Evolutionary conservation across 1,140 invertebrate species (phyloP).

Genomic region (Tetramorium simillimum): DNA sequence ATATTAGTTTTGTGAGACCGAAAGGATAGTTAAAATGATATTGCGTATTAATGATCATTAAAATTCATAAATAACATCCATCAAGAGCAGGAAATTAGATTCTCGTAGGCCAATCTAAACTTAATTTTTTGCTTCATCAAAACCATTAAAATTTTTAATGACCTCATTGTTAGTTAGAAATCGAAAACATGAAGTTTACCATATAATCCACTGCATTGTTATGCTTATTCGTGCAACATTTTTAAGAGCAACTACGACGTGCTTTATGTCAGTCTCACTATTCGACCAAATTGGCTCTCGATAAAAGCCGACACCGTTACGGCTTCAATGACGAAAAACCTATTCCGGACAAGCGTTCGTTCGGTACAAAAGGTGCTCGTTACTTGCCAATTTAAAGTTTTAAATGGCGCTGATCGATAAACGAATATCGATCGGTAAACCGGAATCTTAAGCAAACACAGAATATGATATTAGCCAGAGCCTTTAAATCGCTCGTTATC

Average conservation of each 20-base stretch:
- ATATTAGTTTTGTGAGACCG: neutral
- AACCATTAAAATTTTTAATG: slow-evolving; percentile 34
- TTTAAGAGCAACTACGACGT: slow-evolving; percentile 27
- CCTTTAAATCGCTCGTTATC: slow-evolving; percentile 42
- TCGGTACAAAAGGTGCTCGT: slow-evolving; percentile 50
- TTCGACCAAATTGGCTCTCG: slow-evolving; percentile 43
- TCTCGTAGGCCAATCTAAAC: neutral
- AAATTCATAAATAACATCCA: slow-evolving; percentile 45
- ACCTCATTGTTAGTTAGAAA: neutral
- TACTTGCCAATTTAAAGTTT: slow-evolving; percentile 67
- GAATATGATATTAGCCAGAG: neutral
- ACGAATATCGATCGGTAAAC: neutral
- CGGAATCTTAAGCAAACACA: slow-evolving; percentile 53
- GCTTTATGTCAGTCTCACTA: neutral
- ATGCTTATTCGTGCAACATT: slow-evolving; percentile 36
- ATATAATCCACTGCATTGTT: neutral
- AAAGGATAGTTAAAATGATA: slow-evolving; percentile 15
- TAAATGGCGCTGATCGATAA: slow-evolving; percentile 28
- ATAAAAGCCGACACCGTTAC: slow-evolving; percentile 33
- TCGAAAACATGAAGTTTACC: slow-evolving; percentile 1
- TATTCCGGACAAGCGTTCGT: slow-evolving; percentile 40
- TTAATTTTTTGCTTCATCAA: neutral
- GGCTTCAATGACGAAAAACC: slow-evolving; percentile 13
- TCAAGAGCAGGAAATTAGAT: slow-evolving; percentile 36
- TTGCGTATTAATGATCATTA: slow-evolving; percentile 29